These are phyloP conservation scores for Euglossa dilemma DNA, from an alignment of 1,140 invertebrate genomes.

Conservation along the genomic window DNA sequence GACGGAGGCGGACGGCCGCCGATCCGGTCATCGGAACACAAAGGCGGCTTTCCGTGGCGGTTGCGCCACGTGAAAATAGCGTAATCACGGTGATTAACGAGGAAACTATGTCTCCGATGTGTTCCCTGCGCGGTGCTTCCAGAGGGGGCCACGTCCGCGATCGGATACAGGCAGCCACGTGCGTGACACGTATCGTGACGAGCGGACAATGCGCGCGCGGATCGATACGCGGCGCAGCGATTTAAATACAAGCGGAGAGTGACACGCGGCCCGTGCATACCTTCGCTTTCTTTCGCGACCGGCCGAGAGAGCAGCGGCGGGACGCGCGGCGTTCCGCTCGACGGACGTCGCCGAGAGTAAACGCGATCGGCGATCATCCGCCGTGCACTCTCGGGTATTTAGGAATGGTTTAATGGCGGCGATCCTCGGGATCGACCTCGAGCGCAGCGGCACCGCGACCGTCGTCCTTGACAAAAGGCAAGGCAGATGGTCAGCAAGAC, in stretches of 20 bases:
- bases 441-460: constrained; percentile 53
- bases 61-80: constrained; percentile 64
- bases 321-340: not conserved
- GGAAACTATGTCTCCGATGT: constrained; percentile 50
- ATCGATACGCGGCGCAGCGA: constrained; percentile 14
- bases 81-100: constrained; percentile 72
- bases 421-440: constrained; percentile 67
- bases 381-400: constrained; percentile 52
- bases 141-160: constrained; percentile 50
- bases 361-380: constrained; percentile 12
- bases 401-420: constrained; percentile 63
- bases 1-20: too few species aligned
- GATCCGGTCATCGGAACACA: constrained; percentile 55
- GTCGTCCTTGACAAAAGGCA: constrained; percentile 71
- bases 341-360: constrained; percentile 3
- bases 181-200: constrained; percentile 32
- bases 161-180: constrained; percentile 46
- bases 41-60: constrained; percentile 57
- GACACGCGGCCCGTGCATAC: not conserved
- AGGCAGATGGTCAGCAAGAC: constrained; percentile 71
- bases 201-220: constrained; percentile 24
- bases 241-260: constrained; percentile 20
- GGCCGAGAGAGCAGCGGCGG: too few species aligned
- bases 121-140: constrained; percentile 31
- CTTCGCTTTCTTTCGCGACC: constrained; percentile 22